Evolutionary conservation across 2,888 invertebrate species (phyloP), one percentile per base, ranked within the genome.

Genomic region (Abrostola tripartita): DNA sequence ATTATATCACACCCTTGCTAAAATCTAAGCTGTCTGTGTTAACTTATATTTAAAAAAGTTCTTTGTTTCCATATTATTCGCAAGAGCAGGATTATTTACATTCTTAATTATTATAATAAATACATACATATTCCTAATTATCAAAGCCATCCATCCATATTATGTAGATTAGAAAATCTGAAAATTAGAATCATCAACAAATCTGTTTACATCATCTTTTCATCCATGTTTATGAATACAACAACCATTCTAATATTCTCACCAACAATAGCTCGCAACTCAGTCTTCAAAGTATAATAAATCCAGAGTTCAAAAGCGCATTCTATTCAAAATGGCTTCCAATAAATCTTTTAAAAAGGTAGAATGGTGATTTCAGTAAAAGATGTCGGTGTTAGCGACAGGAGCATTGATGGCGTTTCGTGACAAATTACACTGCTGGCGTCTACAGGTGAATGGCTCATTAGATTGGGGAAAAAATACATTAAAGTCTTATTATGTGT

Each of bases 301-400:
- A 71, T 62, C 52, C 14, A 7, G 42, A 60, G 57, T 58, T 72
- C 63, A 65, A 72, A 69, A 72, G 62, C 65, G 51, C 61, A 69
- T 66, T 65, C 40, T 50, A 56, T 56, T 69, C 47, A 63, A 42
- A 72, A 72, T 57, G 37, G 69, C 41, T 54, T 57, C 42, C 62
- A 64, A 75, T 75, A 73, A 76, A 75, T 75, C 69, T 76, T 60
- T 65, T 42, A 37, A 65, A 53, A 65, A 61, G 52, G 52, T 36
- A 40, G 37, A 61, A 65, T 64, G 65, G 69, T 64, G 69, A 66
- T 76, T 76, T 65, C 37, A 62, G 70, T 60, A 52, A 65, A 50
- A 69, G 64, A 68, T 41, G 51, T 58, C 37, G 69, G 61, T 76
- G 76, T 41, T 68, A 50, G 0, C 38, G 60, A 71, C 64, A 58